Evolutionary conservation across 2,888 invertebrate species (phyloP), one percentile per base, ranked within the genome.

Genomic region (Clunio marinus): DNA sequence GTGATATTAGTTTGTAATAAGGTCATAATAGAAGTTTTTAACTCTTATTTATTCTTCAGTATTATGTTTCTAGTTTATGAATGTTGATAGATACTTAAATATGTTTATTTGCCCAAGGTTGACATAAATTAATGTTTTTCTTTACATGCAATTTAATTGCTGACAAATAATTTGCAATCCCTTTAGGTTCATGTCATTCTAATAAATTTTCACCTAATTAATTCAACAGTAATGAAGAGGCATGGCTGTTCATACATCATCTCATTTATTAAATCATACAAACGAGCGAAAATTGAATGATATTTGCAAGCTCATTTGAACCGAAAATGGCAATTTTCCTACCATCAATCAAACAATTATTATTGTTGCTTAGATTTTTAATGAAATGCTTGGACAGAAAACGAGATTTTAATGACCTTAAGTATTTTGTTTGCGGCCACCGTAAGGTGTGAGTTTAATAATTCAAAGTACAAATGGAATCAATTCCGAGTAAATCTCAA

Each of bases 331-430:
- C 45, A 7, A 8, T 4, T 32, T 8, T 32, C 32, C 32, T 2
- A 22, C 5, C 51, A 51, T 51, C 51, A 51, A 51, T 51, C 51
- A 51, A 3, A 2, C 41, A 2, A 15, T 2, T 10, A 51, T 51
- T 51, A 22, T 41, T 41, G 15, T 13, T n/a, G 41, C 41, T 41
- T 41, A 4, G 41, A 41, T 17, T 3, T 13, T 13, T 41, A n/a
- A 15, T 15, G 10, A 41, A n/a, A 13, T 41, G 10, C 10, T 13
- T 41, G n/a, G 8, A 7, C 22, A 20, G 7, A 13, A 24, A 57
- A 57, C n/a, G 57, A 27, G 51, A 51, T 51, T 5, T 51, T 51
- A 51, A 57, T 25, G 57, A 27, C 57, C 57, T 57, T 15, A 25
- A 25, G 2, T 51, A 8, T n/a, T n/a, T 25, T 57, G n/a, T 22